Percentiles rank a stretch among this genome's conserved stretches.
Evolutionary conservation across 2,888 invertebrate genomes (phyloP).

Genomic region (Temnothorax ravouxi): DNA sequence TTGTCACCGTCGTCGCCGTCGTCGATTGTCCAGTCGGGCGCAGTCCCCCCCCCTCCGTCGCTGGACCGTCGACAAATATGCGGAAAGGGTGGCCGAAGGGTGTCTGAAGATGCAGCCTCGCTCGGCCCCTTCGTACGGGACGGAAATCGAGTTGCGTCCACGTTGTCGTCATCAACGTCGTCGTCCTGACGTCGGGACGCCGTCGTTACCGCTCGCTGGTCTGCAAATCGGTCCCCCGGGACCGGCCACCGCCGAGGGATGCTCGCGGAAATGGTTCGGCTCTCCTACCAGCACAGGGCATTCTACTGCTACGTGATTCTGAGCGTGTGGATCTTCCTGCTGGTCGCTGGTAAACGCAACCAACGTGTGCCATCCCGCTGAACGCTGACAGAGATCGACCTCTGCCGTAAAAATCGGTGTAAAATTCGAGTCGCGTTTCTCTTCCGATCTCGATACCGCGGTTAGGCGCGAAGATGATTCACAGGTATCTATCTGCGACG

Average conservation of each 20-base stretch:
- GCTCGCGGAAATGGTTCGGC: conserved; percentile 88
- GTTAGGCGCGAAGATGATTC: background rate
- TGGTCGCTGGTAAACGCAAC: conserved; percentile 90
- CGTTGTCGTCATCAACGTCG: conserved; percentile 55
- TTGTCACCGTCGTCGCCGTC: background rate
- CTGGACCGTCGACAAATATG: conserved; percentile 50
- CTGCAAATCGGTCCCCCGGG: conserved; percentile 37
- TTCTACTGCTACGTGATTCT: conserved; percentile 94
- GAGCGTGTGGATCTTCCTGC: conserved; percentile 93
- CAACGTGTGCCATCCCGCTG: background rate
- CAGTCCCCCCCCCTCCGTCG: background rate
- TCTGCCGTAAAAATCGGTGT: background rate
- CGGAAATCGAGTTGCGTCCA: conserved; percentile 52
- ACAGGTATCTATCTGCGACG: background rate
- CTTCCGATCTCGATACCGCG: background rate
- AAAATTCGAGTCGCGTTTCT: background rate
- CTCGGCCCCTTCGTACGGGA: conserved; percentile 57
- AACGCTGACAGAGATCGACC: background rate
- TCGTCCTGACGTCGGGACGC: conserved; percentile 34
- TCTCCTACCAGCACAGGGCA: conserved; percentile 91
- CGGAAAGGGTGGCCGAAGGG: conserved; percentile 37
- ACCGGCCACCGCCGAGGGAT: conserved; percentile 76
- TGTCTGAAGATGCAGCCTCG: conserved; percentile 69
- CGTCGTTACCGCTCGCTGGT: background rate
- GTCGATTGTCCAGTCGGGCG: background rate